Conservation (phyloP, 2,113 vertebrate genomes). For the Tyto alba region DNA sequence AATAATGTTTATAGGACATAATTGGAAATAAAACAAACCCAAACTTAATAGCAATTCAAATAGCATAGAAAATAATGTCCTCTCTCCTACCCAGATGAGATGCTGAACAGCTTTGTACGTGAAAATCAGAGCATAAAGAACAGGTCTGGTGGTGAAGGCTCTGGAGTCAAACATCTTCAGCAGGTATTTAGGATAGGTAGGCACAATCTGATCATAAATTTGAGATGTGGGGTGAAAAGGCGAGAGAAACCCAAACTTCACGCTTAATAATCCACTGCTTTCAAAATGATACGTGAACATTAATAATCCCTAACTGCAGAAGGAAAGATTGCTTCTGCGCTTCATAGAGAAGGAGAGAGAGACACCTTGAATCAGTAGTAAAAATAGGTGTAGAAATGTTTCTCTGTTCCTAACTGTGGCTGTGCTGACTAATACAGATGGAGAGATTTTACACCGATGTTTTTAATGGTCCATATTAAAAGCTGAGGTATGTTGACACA, state of each 20-base stretch:
- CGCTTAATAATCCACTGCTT: background rate
- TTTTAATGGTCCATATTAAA: background rate
- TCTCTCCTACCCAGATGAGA: background rate
- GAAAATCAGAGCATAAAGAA: background rate
- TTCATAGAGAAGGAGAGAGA: background rate
- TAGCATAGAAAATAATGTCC: background rate
- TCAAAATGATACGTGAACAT: background rate
- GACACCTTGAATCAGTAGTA: background rate
- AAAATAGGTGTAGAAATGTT: background rate
- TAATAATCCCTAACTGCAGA: background rate
- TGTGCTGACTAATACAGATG: background rate
- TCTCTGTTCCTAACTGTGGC: background rate
- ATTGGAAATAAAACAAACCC: background rate
- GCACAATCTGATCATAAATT: background rate
- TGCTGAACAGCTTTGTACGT: background rate
- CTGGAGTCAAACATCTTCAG: background rate
- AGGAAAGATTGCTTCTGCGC: background rate
- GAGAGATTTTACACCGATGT: accelerated
- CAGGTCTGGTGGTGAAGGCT: background rate
- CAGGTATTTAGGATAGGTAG: background rate
- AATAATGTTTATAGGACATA: background rate
- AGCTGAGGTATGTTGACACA: background rate
- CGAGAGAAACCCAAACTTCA: background rate
- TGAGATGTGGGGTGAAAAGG: background rate
- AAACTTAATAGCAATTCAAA: background rate